Evolutionary conservation across 2,888 invertebrate genomes (phyloP).

Genomic region (Drosophila cognata): DNA sequence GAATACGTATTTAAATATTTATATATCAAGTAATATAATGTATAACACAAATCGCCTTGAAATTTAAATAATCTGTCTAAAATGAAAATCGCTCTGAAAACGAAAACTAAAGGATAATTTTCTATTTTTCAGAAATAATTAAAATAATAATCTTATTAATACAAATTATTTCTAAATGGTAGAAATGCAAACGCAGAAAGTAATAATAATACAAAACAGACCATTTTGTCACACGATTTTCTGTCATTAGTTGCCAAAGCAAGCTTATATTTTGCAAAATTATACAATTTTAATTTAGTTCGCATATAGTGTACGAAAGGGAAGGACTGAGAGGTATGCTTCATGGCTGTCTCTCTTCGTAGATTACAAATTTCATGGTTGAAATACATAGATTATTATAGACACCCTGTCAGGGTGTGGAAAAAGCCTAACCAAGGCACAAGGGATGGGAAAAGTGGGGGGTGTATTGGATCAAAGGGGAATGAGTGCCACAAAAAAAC

Average conservation of each 20-base stretch:
- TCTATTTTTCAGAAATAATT: too few species aligned
- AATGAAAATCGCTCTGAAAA: not conserved
- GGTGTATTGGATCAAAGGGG: not conserved
- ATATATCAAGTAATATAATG: not conserved
- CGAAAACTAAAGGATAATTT: not conserved
- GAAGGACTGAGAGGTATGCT: not conserved
- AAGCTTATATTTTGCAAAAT: not conserved
- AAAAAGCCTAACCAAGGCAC: not conserved
- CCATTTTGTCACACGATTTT: not conserved
- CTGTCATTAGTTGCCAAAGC: not conserved
- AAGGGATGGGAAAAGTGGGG: not conserved
- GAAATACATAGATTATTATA: not conserved
- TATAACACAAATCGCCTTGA: not conserved
- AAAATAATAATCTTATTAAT: too few species aligned
- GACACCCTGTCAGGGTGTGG: not conserved
- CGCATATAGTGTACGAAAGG: not conserved
- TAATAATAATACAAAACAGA: too few species aligned
- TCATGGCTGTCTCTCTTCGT: not conserved
- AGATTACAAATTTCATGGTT: not conserved
- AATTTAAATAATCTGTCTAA: not conserved
- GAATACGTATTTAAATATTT: not conserved
- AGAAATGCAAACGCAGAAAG: not conserved
- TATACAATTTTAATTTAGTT: not conserved
- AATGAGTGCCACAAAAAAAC: constrained; percentile 50
- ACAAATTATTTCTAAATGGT: too few species aligned